These are phyloP conservation scores for Philopotamus ludificatus DNA, from an alignment of 1,140 invertebrate species.

Conservation along the genomic window DNA sequence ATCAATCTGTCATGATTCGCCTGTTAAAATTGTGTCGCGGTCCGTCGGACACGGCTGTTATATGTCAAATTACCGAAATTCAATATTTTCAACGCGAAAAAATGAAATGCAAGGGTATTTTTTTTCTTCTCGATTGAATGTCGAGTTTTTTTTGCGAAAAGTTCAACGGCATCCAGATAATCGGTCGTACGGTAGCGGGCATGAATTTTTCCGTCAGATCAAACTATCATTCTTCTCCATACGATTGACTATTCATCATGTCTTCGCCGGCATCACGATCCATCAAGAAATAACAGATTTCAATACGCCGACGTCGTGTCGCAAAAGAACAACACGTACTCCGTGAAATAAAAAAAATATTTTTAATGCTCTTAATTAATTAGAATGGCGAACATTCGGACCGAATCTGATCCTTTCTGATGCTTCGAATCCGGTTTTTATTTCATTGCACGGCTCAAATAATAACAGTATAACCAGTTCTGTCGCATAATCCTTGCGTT, in stretches of 20 bases:
- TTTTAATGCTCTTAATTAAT: no score
- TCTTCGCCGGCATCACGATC: slow-evolving; percentile 15
- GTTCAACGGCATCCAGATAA: slow-evolving; percentile 17
- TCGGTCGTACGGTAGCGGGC: slow-evolving; percentile 6
- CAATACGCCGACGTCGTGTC: not conserved
- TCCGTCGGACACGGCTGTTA: no score
- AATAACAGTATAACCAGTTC: no score
- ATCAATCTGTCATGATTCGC: no score
- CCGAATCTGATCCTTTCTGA: slow-evolving; percentile 20
- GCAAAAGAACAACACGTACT: not conserved
- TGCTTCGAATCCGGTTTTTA: no score
- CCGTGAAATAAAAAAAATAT: no score
- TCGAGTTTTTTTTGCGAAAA: slow-evolving; percentile 4
- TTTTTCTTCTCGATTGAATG: not conserved
- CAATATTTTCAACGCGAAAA: no score
- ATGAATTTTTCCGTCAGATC: slow-evolving; percentile 4
- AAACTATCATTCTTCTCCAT: not conserved
- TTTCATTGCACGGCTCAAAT: no score
- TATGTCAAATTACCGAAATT: no score
- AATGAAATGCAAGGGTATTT: no score
- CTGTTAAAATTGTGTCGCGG: no score
- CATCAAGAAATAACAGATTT: not conserved
- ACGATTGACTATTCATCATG: slow-evolving; percentile 10
- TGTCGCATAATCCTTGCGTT: no score
- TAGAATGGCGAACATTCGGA: slow-evolving; percentile 26